phyloP scores from a whole-genome alignment of 2,797 vertebrate species.

The Tragelaphus eurycerus region DNA sequence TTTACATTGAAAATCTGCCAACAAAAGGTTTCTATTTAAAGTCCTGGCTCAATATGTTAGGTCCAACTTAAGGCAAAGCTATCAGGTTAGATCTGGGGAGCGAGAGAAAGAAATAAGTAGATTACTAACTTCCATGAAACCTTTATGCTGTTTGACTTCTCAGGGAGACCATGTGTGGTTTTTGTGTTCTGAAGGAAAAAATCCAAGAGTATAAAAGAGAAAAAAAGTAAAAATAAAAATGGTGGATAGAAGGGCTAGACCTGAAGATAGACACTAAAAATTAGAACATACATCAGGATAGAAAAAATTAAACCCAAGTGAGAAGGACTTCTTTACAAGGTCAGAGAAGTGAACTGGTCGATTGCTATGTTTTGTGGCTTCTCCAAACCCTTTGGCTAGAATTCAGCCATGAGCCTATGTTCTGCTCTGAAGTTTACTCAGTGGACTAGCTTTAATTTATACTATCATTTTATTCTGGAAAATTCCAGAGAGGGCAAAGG shows the following conservation, averaged over 20 bases:
- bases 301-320: neutral
- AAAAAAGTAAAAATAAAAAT: neutral
- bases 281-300: neutral
- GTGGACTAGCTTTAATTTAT: neutral
- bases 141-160: neutral
- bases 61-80: neutral
- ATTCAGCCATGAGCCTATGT: neutral
- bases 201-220: neutral
- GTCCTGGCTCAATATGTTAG: neutral
- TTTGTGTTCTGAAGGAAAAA: conserved; percentile 1
- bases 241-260: neutral
- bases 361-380: neutral
- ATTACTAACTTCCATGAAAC: neutral
- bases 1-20: conserved; percentile 20
- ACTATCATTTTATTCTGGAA: neutral
- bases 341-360: neutral
- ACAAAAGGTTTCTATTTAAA: neutral
- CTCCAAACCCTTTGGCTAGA: neutral
- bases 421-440: neutral
- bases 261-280: neutral
- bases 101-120: neutral
- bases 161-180: neutral
- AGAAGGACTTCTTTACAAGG: neutral
- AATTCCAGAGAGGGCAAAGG: neutral
- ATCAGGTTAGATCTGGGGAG: neutral